These are phyloP conservation scores for Drosophila subobscura DNA, from an alignment of 1,140 invertebrate species.

Conservation along the genomic window DNA sequence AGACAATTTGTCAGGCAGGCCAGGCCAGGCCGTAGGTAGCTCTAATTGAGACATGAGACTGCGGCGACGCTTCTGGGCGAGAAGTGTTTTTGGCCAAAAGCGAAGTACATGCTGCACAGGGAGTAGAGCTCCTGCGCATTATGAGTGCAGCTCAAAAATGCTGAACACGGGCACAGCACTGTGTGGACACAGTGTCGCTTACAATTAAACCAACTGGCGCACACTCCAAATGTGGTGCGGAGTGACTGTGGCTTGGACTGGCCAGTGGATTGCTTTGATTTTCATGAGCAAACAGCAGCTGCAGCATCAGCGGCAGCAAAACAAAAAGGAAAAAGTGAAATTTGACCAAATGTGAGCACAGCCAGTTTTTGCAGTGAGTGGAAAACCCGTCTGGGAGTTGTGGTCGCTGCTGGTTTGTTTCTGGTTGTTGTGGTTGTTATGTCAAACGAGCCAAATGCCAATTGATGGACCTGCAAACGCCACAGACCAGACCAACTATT, in stretches of 20 bases:
- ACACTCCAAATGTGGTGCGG: slow-evolving; percentile 34
- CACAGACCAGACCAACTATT: slow-evolving; percentile 29
- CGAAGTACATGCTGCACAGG: slow-evolving; percentile 15
- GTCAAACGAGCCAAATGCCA: slow-evolving; percentile 55
- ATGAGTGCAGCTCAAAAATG: slow-evolving; percentile 32
- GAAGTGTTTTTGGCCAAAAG: slow-evolving; percentile 52
- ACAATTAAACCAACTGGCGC: slow-evolving; percentile 51
- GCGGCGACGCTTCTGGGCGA: slow-evolving; percentile 40
- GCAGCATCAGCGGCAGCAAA: slow-evolving; percentile 25
- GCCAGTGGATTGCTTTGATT: slow-evolving; percentile 38
- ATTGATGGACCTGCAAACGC: background rate
- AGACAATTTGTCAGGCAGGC: slow-evolving; percentile 42
- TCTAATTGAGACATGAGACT: slow-evolving; percentile 57
- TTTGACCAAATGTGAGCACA: slow-evolving; percentile 57
- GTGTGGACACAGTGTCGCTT: slow-evolving; percentile 34
- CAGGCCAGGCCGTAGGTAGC: slow-evolving; percentile 42
- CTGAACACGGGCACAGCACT: background rate
- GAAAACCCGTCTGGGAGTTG: slow-evolving; percentile 49
- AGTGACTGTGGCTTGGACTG: slow-evolving; percentile 20
- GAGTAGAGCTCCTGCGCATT: slow-evolving; percentile 20
- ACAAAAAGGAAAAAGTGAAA: slow-evolving; percentile 74
- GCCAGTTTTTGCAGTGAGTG: slow-evolving; percentile 46
- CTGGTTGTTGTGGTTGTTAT: slow-evolving; percentile 45
- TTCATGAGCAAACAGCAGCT: slow-evolving; percentile 38
- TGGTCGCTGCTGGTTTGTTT: slow-evolving; percentile 14